Percentiles rank a stretch among this genome's conserved stretches.
Evolutionary conservation across 2,797 vertebrate genomes (phyloP).

Genomic region (Cacajao melanocephalus): DNA sequence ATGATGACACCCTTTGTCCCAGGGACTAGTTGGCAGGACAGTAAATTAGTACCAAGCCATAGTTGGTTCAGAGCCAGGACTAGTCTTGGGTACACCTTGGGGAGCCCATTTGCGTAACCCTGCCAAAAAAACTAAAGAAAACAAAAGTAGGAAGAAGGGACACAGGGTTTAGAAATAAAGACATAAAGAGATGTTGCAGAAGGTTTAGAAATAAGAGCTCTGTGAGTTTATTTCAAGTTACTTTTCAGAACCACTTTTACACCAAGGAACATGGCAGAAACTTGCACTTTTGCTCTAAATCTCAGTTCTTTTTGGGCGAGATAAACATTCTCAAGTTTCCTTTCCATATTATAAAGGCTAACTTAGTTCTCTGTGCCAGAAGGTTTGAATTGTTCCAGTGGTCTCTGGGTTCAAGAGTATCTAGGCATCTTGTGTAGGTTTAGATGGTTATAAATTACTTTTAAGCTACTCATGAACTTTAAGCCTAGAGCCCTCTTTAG

Average conservation of each 20-base stretch:
- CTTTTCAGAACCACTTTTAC: neutral
- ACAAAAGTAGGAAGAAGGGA: neutral
- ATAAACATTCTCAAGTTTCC: neutral
- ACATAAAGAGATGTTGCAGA: too few relatives aligned
- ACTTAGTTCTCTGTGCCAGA: neutral
- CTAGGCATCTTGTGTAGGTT: neutral
- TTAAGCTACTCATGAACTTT: neutral
- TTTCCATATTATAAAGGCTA: neutral
- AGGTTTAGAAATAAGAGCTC: neutral
- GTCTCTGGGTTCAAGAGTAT: neutral
- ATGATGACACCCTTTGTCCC: neutral
- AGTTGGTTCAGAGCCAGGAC: neutral
- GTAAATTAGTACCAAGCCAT: neutral
- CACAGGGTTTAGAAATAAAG: neutral
- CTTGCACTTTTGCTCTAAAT: neutral
- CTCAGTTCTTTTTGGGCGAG: neutral
- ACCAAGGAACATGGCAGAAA: neutral
- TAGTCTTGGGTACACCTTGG: neutral
- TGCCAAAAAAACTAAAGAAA: neutral
- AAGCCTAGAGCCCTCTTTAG: neutral
- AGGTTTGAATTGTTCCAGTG: neutral
- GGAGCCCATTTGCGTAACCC: fast-evolving
- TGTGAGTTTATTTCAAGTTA: neutral
- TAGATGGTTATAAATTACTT: neutral
- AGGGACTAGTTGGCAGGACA: neutral